Percentiles rank a stretch among this genome's conserved stretches.
phyloP scores from a whole-genome alignment of 1,140 invertebrate species.

The Cephus cinctus region DNA sequence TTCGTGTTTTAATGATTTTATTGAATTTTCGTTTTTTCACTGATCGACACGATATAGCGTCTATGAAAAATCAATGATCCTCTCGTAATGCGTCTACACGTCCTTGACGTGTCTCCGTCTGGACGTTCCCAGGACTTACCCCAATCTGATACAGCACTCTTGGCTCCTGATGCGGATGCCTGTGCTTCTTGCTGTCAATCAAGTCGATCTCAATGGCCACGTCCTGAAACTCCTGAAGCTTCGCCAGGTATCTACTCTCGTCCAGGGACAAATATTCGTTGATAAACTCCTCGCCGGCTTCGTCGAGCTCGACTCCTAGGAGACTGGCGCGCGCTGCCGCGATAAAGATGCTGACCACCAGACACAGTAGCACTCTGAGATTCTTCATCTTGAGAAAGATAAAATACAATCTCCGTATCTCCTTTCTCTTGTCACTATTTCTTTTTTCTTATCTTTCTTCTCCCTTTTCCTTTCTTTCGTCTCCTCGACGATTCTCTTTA shows the following conservation, averaged over 20 bases:
- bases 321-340: conserved; percentile 18
- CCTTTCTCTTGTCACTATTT: not conserved
- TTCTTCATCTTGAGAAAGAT: not conserved
- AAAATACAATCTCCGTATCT: not conserved
- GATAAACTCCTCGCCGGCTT: conserved; percentile 37
- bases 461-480: not conserved
- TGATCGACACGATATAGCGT: too few relatives aligned
- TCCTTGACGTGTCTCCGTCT: too few relatives aligned
- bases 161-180: conserved; percentile 30
- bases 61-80: too few relatives aligned
- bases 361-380: not conserved
- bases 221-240: conserved; percentile 40
- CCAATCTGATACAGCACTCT: conserved; percentile 50
- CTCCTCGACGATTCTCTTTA: too few relatives aligned
- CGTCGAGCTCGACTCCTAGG: conserved; percentile 30
- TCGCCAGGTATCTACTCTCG: conserved; percentile 36
- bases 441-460: not conserved
- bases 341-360: conserved; percentile 13
- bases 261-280: conserved; percentile 39
- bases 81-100: too few relatives aligned
- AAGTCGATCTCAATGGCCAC: conserved; percentile 46
- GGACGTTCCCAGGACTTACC: conserved; percentile 35
- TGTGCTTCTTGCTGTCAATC: conserved; percentile 34
- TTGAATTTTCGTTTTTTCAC: too few relatives aligned
- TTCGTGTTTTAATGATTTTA: too few relatives aligned